Evolutionary conservation across 2,113 vertebrate species (phyloP).

Genomic region (Microtus montanus): DNA sequence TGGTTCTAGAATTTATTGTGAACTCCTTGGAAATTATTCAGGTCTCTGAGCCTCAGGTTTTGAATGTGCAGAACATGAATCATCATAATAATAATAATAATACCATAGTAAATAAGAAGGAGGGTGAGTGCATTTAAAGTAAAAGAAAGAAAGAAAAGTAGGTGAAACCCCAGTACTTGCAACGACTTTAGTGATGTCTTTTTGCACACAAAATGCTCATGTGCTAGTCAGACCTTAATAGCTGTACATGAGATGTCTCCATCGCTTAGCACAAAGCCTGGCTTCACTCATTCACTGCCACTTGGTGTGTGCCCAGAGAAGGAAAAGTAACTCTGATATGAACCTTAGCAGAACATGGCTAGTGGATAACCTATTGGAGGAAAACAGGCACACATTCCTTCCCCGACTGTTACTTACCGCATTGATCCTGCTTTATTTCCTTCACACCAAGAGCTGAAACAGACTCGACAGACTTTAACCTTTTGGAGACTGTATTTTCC

Average conservation of each 20-base stretch:
- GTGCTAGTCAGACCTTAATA: neutral
- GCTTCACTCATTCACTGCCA: neutral
- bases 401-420: neutral
- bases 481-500: constrained; percentile 20
- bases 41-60: constrained; percentile 4
- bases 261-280: neutral
- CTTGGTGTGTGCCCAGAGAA: neutral
- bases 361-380: neutral
- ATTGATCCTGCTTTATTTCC: neutral
- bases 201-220: neutral
- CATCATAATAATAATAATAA: neutral
- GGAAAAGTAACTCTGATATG: neutral
- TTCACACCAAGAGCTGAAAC: constrained; percentile 46
- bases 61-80: neutral
- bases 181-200: constrained; percentile 12
- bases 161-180: neutral
- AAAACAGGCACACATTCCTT: neutral
- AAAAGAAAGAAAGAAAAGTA: constrained; percentile 33
- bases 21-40: constrained; percentile 44
- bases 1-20: constrained; percentile 12
- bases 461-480: neutral
- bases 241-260: neutral
- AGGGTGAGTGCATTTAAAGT: constrained; percentile 23
- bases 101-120: neutral
- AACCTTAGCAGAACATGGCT: constrained; percentile 31